phyloP scores from a whole-genome alignment of 2,888 invertebrate species.

The Drosophila greeni region DNA sequence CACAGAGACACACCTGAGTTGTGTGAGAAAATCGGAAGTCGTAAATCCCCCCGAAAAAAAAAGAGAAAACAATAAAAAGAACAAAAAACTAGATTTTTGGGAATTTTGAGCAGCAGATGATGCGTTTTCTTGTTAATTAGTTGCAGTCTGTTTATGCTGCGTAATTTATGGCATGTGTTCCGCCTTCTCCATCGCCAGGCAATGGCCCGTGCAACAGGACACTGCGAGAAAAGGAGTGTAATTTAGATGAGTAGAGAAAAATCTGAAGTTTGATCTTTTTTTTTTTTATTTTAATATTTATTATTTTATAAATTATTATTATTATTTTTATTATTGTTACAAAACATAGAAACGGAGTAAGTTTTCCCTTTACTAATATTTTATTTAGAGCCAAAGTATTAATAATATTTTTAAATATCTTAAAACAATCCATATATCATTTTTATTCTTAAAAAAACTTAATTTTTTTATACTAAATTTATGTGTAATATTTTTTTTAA shows the following conservation, averaged over 20 bases:
- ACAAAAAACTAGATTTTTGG: slow-evolving; percentile 16
- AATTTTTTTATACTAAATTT: not conserved
- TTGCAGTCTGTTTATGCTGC: slow-evolving; percentile 62
- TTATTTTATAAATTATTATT: not conserved
- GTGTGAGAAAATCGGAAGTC: slow-evolving; percentile 24
- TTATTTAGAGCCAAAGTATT: not conserved
- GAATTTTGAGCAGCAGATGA: slow-evolving; percentile 31
- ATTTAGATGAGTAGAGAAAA: not conserved
- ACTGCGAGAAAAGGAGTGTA: not conserved
- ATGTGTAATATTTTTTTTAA: not conserved
- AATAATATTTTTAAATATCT: not conserved
- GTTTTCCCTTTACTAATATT: not conserved
- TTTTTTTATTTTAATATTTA: too few relatives aligned
- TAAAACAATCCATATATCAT: not conserved
- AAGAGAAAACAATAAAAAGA: slow-evolving; percentile 3
- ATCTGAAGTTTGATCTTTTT: too few relatives aligned
- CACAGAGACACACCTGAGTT: slow-evolving; percentile 30
- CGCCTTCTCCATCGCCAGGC: slow-evolving; percentile 1
- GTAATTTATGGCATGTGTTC: slow-evolving; percentile 63
- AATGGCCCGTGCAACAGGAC: slow-evolving; percentile 1
- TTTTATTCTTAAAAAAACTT: not conserved
- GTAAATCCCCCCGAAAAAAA: not conserved
- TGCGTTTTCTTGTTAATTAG: slow-evolving; percentile 67
- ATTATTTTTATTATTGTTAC: not conserved
- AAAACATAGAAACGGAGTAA: too few relatives aligned